phyloP scores from a whole-genome alignment of 2,888 invertebrate genomes.

The Ectemnius continuus region DNA sequence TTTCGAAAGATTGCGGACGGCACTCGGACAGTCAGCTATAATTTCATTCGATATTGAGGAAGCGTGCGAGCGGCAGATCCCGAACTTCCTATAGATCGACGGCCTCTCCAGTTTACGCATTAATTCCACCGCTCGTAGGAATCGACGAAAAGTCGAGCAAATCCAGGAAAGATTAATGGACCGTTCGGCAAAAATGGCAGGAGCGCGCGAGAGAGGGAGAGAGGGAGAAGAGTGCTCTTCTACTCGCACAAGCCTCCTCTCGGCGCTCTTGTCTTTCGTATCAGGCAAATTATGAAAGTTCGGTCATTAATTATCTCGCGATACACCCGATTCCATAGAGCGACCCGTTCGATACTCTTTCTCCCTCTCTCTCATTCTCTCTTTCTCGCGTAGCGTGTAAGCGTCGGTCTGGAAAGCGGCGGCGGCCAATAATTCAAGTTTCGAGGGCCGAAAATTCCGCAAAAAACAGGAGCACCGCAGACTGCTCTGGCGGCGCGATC shows the following conservation, averaged over 20 bases:
- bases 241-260: not conserved
- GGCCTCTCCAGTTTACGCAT: conserved; percentile 5
- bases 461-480: conserved; percentile 44
- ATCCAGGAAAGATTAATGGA: conserved; percentile 52
- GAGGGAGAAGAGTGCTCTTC: no score
- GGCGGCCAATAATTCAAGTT: conserved; percentile 47
- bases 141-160: conserved; percentile 10
- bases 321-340: conserved; percentile 46
- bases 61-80: not conserved
- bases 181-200: conserved; percentile 17
- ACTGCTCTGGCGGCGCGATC: conserved; percentile 13
- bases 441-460: conserved; percentile 43
- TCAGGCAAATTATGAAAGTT: conserved; percentile 54
- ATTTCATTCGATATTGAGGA: no score
- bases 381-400: not conserved
- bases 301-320: conserved; percentile 55
- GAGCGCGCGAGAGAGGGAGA: no score
- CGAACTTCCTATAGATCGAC: not conserved
- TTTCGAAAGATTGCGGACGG: no score
- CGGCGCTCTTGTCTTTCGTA: conserved; percentile 31
- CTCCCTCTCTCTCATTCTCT: conserved; percentile 6
- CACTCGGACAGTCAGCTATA: no score
- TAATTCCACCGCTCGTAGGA: not conserved
- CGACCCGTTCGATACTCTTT: conserved; percentile 45
- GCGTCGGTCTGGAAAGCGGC: not conserved